Base-by-base conservation (phyloP, 2,888 invertebrate genomes). In the Azorinus chamasolen region DNA sequence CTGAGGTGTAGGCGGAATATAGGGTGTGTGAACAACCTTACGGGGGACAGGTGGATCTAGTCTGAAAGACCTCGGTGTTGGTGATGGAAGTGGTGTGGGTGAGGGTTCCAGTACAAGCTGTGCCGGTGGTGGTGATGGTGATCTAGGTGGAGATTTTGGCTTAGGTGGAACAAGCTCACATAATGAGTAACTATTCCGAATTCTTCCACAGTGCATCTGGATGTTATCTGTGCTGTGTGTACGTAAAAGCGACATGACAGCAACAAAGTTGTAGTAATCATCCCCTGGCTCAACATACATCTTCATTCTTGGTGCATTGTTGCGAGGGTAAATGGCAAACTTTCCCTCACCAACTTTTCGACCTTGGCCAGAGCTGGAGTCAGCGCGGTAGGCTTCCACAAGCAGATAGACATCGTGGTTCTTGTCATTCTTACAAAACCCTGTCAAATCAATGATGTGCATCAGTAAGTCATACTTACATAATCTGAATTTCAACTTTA, bases 131-230 rank as follows among this genome's bases (percentile, higher is more conserved):
- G 72, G 79, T 6, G 81, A 72, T 18, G 77, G 68, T 1, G 59
- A 45, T 18, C 66, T 51, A 1, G 81, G 75, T 1, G 83, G 80
- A 8, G 78, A 64, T 24, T 64, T 71, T 14, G 78, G 72, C 45
- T 64, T 78, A 4, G 82, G 72, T 12, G 82, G 74, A 14, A 81
- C 62, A 41, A 84, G 54, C 61, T 84, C 89, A 43, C 81, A 63
- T n/a, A 90, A 62, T 2, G 88, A 82, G 65, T 87, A 89, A 24
- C 70, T 86, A 65, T 83, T 87, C 10, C 90, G 82, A 70, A 91
- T 83, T 27, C 90, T 73, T 45, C 91, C 91, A 84, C 91, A 91
- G 78, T 91, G 91, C 91, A 91, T 91, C 83, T 88, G 84, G 5
- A 88, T 81, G 63, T 88, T 87, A 61, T 89, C 90, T 16, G 86